Evolutionary conservation across 2,797 vertebrate genomes (phyloP).

Genomic region (Leucoraja ocellata): DNA sequence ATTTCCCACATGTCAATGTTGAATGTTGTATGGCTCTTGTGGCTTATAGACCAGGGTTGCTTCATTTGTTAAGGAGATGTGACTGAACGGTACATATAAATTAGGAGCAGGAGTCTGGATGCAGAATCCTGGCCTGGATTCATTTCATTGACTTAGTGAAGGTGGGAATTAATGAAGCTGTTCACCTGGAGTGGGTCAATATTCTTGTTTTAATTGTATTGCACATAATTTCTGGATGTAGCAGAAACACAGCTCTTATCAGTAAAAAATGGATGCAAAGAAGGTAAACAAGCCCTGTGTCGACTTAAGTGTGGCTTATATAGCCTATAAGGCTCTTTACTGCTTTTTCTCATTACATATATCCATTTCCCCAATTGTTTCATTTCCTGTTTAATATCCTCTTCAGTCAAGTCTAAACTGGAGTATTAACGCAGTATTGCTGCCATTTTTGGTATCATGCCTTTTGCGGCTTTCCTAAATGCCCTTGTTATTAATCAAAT

Average conservation of each 20-base stretch:
- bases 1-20: too few species aligned
- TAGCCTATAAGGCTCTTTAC: background rate
- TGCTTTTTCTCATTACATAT: background rate
- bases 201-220: background rate
- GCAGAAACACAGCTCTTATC: too few species aligned
- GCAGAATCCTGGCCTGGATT: background rate
- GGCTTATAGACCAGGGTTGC: too few species aligned
- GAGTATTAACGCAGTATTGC: background rate
- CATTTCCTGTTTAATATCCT: background rate
- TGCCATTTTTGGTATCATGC: background rate
- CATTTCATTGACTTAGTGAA: background rate
- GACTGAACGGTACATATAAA: too few species aligned
- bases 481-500: background rate
- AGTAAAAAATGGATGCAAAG: background rate
- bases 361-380: background rate
- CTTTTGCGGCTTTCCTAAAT: background rate
- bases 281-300: background rate
- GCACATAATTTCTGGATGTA: too few species aligned
- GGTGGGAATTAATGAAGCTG: background rate
- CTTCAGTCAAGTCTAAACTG: background rate
- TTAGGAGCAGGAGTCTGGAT: too few species aligned
- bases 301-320: background rate
- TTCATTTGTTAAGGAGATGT: too few species aligned
- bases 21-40: too few species aligned
- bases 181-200: background rate